Percentiles rank a stretch among this genome's conserved stretches.
phyloP scores from a whole-genome alignment of 2,888 invertebrate species.

The Laspeyria flexula region DNA sequence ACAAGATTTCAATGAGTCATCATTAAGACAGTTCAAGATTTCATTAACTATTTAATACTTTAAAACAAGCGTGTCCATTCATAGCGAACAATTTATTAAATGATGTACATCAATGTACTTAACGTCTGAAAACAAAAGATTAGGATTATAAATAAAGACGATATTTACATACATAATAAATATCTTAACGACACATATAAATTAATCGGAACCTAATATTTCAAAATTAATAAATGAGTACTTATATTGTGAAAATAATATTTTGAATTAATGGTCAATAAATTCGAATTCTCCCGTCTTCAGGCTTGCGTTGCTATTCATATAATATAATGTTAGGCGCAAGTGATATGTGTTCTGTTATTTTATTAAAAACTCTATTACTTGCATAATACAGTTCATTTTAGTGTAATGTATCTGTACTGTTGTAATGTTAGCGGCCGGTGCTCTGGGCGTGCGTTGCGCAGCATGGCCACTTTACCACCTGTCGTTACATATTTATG shows the following conservation, averaged over 20 bases:
- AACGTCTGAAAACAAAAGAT: constrained; percentile 77
- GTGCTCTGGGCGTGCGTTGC: constrained; percentile 77
- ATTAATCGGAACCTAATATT: constrained; percentile 87
- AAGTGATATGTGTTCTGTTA: constrained; percentile 45
- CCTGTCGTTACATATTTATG: constrained; percentile 87
- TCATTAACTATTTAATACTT: constrained; percentile 31
- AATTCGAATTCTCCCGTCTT: constrained; percentile 86
- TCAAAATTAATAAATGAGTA: constrained; percentile 87
- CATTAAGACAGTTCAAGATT: constrained; percentile 26
- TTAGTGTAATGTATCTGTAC: constrained; percentile 54
- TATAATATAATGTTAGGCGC: constrained; percentile 37
- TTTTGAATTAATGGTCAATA: constrained; percentile 87
- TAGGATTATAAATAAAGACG: constrained; percentile 82
- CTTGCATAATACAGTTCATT: constrained; percentile 65
- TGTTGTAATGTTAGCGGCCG: constrained; percentile 59
- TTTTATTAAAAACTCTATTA: constrained; percentile 60
- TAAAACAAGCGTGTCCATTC: constrained; percentile 40
- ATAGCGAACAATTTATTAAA: constrained; percentile 57
- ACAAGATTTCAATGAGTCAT: constrained; percentile 41
- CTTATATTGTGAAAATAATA: constrained; percentile 87
- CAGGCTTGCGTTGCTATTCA: constrained; percentile 81
- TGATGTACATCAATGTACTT: constrained; percentile 59
- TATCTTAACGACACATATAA: constrained; percentile 86
- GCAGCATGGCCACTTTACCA: constrained; percentile 85
- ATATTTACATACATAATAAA: constrained; percentile 86